phyloP scores from a whole-genome alignment of 2,888 invertebrate species.

The Alitta virens region DNA sequence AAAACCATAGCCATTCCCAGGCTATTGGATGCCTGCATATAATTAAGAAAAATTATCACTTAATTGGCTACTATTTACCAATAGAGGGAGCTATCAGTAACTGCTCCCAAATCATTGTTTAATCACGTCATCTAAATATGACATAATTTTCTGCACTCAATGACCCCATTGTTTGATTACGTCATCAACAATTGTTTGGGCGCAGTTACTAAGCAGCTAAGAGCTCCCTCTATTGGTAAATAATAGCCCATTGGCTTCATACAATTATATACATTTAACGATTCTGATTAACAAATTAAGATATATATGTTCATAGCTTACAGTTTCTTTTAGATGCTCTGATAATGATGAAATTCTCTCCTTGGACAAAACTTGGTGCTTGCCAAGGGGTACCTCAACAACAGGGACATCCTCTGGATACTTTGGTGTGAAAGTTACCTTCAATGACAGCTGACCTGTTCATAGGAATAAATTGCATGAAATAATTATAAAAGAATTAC shows the following conservation, averaged over 20 bases:
- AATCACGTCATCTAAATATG: too few species aligned
- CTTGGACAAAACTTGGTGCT: not conserved
- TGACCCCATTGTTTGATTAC: too few species aligned
- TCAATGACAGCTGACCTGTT: conserved; percentile 8
- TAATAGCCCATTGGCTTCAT: too few species aligned
- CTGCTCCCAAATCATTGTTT: not conserved
- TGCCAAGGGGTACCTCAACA: conserved; percentile 3
- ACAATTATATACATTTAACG: too few species aligned
- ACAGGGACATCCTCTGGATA: not conserved
- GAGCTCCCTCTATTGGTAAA: too few species aligned
- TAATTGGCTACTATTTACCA: too few species aligned
- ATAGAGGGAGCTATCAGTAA: too few species aligned
- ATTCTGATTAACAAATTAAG: too few species aligned
- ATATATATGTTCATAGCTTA: too few species aligned
- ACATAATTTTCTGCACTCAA: too few species aligned
- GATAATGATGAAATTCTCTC: not conserved
- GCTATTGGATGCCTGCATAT: not conserved
- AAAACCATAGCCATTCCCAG: not conserved
- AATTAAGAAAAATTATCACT: conserved; percentile 1
- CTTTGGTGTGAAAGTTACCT: conserved; percentile 1
- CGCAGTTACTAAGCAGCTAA: too few species aligned
- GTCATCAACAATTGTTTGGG: too few species aligned
- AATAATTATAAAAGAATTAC: not conserved
- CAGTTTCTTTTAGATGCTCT: not conserved
- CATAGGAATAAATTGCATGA: not conserved